Evolutionary conservation across 2,888 invertebrate genomes (phyloP).

Genomic region (Beris morrisii): DNA sequence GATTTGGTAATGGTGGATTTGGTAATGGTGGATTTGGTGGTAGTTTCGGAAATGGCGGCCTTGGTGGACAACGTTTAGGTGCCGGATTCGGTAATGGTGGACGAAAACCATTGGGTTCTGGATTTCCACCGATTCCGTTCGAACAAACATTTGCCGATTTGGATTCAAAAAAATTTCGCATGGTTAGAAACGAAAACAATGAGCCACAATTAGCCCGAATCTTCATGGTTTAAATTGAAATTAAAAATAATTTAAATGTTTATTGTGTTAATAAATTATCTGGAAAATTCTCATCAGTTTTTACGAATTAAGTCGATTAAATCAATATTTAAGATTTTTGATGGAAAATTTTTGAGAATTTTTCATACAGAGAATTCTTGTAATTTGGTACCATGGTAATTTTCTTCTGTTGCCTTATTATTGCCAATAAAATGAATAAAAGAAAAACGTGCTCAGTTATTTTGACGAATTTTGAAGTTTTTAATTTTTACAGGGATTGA

Average conservation of each 20-base stretch:
- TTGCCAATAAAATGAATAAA: slow-evolving; percentile 23
- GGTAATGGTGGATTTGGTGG: no score
- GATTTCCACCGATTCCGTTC: background rate
- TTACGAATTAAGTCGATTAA: background rate
- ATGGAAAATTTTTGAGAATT: slow-evolving; percentile 14
- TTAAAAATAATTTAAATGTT: no score
- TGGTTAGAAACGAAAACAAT: background rate
- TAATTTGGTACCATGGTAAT: slow-evolving; percentile 13
- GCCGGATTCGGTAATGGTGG: no score
- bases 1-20: no score
- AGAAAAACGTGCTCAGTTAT: no score
- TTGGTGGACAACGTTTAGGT: no score
- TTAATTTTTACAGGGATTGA: no score
- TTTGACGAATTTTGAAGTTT: no score
- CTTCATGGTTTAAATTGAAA: slow-evolving; percentile 1
- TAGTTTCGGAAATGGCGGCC: no score
- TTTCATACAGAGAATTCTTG: slow-evolving; percentile 15
- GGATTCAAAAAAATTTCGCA: background rate
- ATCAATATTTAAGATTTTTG: background rate
- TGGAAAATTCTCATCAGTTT: slow-evolving; percentile 19
- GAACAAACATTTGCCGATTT: slow-evolving; percentile 10
- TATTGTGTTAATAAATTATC: background rate
- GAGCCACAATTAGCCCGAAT: slow-evolving; percentile 1
- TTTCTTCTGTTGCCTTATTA: slow-evolving; percentile 19
- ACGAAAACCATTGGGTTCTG: no score